Evolutionary conservation across 2,113 vertebrate genomes (phyloP).

Genomic region (Neolamprologus brichardi): DNA sequence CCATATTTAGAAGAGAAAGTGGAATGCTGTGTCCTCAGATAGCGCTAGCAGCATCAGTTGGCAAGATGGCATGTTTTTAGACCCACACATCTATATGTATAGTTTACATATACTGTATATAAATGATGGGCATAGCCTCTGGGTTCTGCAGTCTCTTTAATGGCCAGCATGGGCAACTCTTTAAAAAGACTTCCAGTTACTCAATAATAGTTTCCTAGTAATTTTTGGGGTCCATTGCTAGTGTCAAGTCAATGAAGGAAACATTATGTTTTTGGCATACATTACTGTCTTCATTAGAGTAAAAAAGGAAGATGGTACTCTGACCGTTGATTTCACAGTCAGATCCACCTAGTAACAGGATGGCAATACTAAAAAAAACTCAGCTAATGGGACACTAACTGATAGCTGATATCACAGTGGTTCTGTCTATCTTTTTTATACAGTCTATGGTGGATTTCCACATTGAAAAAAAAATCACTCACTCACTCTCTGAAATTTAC

Average conservation of each 20-base stretch:
- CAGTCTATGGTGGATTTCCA: neutral
- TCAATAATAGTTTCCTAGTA: neutral
- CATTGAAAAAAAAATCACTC: accelerated
- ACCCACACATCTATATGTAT: neutral
- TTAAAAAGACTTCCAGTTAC: neutral
- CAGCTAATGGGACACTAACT: neutral
- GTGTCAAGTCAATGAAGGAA: neutral
- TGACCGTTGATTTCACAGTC: neutral
- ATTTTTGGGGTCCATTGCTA: neutral
- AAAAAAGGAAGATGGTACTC: neutral
- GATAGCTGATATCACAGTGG: neutral
- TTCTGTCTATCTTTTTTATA: neutral
- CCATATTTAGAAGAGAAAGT: neutral
- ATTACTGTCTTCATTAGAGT: neutral
- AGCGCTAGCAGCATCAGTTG: neutral
- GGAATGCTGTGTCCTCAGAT: neutral
- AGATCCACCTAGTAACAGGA: neutral
- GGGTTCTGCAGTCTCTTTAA: neutral
- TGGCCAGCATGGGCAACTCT: neutral
- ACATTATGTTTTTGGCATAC: neutral
- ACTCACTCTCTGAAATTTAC: neutral
- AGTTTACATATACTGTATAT: neutral
- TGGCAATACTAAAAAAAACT: neutral
- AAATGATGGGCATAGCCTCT: neutral
- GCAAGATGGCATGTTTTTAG: neutral